Evolutionary conservation across 2,797 vertebrate genomes (phyloP), one percentile per base, ranked within the genome.

Genomic region (Platalea minor): DNA sequence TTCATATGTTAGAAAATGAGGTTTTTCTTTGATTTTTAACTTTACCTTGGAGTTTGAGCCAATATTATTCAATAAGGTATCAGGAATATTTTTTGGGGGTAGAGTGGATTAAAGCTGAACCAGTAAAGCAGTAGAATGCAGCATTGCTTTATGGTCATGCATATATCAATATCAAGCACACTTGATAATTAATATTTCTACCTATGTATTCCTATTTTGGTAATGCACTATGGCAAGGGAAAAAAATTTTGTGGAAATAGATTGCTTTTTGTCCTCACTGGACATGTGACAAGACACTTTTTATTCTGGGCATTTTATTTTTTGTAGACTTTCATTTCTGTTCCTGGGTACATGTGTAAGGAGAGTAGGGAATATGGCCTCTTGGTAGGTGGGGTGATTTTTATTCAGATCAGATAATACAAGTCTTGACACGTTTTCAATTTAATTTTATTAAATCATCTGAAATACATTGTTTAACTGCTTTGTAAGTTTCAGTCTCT

Each of bases 71-170:
- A 46, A 18, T 16, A 18, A 33, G 14, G 10, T 37, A 14, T 9
- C 45, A 6, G 25, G 19, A 43, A 5, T 20, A n/a, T 39, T 31
- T 50, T 31, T n/a, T 0, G 2, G 12, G 23, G 9, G 1, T 23
- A 39, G 7, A 2, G 21, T 79, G 8, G 7, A 28, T 69, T 35
- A 65, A 73, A 88, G 15, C 21, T 69, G 46, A 11, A 64, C 20
- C 2, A 3, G 16, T 68, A 53, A 56, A 82, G 13, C 20, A 43
- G 24, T 29, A 60, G 26, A 77, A 65, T 35, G n/a, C 5, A 82
- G 7, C 31, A 37, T 37, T 74, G 17, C 9, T 61, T 73, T 81
- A 31, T 63, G 17, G 20, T 46, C 1, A 0, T 57, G 31, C 7
- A 7, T 37, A 26, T 48, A 73, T 37, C 9, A 24, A 21, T 43